Evolutionary conservation across 2,888 invertebrate genomes (phyloP).

Genomic region (Gnatocerus cornutus): DNA sequence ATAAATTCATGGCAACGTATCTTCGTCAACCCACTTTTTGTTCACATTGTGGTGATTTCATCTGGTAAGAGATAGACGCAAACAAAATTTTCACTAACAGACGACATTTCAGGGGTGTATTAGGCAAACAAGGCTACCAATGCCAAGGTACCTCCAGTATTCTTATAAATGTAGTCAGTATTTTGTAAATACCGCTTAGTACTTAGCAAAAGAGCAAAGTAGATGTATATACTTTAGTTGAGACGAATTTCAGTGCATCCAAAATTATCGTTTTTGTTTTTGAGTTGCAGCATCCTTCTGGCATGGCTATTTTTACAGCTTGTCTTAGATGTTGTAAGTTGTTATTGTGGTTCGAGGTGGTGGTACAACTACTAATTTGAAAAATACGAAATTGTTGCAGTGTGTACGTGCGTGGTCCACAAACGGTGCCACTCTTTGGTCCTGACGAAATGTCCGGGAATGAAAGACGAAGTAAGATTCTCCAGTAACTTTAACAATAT

Average conservation of each 20-base stretch:
- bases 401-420: slow-evolving; percentile 99
- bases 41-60: slow-evolving; percentile 99
- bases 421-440: slow-evolving; percentile 98
- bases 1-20: slow-evolving; percentile 99
- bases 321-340: slow-evolving; percentile 69
- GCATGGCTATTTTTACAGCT: slow-evolving; percentile 68
- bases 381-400: slow-evolving; percentile 71
- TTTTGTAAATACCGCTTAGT: background rate
- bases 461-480: slow-evolving; percentile 87
- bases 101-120: slow-evolving; percentile 82
- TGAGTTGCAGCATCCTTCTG: slow-evolving; percentile 69
- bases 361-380: slow-evolving; percentile 7
- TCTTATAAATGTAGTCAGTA: slow-evolving; percentile 9
- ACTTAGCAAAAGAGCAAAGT: slow-evolving; percentile 3
- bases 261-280: slow-evolving; percentile 57
- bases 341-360: slow-evolving; percentile 14
- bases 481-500: background rate
- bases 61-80: slow-evolving; percentile 82
- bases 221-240: slow-evolving; percentile 1
- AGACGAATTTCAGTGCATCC: slow-evolving; percentile 6
- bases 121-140: slow-evolving; percentile 98
- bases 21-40: slow-evolving; percentile 99
- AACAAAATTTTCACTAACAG: slow-evolving; percentile 48
- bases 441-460: slow-evolving; percentile 98
- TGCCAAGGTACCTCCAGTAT: slow-evolving; percentile 86